Evolutionary conservation across 2,888 invertebrate species (phyloP).

Genomic region (Clistopyga incitator): DNA sequence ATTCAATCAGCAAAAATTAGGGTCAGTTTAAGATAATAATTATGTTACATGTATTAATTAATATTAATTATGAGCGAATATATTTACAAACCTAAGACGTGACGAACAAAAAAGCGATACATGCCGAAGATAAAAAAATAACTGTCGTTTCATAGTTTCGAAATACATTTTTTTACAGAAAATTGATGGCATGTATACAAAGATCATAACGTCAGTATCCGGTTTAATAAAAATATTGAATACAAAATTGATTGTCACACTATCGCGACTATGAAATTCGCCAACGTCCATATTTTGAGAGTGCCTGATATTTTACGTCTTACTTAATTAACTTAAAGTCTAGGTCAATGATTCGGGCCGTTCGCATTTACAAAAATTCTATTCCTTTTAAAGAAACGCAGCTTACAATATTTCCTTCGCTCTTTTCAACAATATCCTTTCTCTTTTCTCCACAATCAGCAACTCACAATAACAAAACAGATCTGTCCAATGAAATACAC

Average conservation of each 20-base stretch:
- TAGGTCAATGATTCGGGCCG: conserved; percentile 24
- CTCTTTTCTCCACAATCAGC: not conserved
- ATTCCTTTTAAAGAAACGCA: conserved; percentile 53
- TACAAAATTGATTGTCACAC: not conserved
- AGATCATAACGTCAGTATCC: not conserved
- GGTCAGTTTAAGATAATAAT: too few species aligned
- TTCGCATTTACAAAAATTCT: not conserved
- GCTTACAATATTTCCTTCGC: conserved; percentile 1
- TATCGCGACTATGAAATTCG: too few species aligned
- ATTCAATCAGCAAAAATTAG: too few species aligned
- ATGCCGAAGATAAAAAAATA: conserved; percentile 36
- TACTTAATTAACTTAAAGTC: conserved; percentile 39
- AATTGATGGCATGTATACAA: not conserved
- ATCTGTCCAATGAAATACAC: not conserved
- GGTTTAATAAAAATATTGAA: not conserved
- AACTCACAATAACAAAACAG: not conserved
- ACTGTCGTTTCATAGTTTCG: conserved; percentile 12
- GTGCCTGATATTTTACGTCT: not conserved
- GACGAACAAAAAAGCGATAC: not conserved
- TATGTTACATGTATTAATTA: too few species aligned
- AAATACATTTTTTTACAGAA: too few species aligned
- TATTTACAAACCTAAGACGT: conserved; percentile 11
- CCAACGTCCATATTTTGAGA: too few species aligned
- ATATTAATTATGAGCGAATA: not conserved
- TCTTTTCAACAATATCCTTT: not conserved